A percentile compares a stretch with the other conserved stretches of the same genome.
These are phyloP conservation scores for Eupithecia pulchellata DNA, from an alignment of 2,888 invertebrate genomes.

Conservation along the genomic window DNA sequence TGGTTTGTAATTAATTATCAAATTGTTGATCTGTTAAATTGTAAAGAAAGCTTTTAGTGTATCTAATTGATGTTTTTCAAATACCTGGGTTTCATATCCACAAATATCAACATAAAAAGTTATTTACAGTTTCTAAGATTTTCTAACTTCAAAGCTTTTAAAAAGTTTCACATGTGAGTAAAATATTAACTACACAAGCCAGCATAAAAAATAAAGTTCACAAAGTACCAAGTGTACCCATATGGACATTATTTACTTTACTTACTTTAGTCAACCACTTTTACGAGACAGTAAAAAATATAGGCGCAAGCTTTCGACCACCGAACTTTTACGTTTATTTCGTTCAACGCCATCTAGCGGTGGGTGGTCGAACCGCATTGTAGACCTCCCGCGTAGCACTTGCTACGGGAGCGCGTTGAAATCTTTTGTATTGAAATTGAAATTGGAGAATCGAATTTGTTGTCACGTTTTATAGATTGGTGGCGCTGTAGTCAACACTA, in stretches of 20 bases:
- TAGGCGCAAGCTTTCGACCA: constrained; percentile 19
- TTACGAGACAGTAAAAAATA: constrained; percentile 32
- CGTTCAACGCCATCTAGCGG: constrained; percentile 69
- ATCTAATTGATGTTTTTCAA: neutral
- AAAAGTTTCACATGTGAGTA: neutral
- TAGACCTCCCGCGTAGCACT: constrained; percentile 58
- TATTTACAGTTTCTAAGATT: neutral
- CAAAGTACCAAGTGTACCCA: constrained; percentile 22
- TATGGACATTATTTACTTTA: constrained; percentile 18
- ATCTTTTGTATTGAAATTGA: constrained; percentile 33
- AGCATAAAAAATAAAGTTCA: neutral
- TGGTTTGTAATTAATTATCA: constrained; percentile 56
- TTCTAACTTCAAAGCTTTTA: neutral
- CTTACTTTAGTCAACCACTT: constrained; percentile 22
- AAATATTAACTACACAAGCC: neutral
- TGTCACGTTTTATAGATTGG: constrained; percentile 17
- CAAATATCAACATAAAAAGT: neutral
- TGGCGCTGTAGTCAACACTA: constrained; percentile 23
- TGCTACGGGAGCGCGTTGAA: constrained; percentile 43
- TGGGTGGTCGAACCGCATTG: constrained; percentile 59
- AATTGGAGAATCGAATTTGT: constrained; percentile 22
- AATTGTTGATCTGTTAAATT: constrained; percentile 51
- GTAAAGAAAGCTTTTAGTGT: constrained; percentile 13
- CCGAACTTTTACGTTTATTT: constrained; percentile 27
- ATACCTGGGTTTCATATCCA: constrained; percentile 1